Base-by-base conservation (phyloP, 2,113 vertebrate genomes). In the Pitta sordida region DNA sequence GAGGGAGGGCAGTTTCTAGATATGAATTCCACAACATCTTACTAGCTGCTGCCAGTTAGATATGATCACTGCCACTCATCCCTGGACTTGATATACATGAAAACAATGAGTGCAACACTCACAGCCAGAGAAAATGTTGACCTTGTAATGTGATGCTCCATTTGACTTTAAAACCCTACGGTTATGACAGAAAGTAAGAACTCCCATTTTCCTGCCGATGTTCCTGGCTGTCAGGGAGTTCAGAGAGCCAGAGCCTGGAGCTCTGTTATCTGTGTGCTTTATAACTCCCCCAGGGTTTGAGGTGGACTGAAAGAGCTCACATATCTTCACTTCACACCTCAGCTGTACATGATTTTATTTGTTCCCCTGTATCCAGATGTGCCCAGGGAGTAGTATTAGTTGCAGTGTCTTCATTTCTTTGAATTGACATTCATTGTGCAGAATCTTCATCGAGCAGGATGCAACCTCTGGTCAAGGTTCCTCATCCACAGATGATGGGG, bases 121-220 rank as follows among this genome's bases (percentile, higher is more conserved):
- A 26, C 0, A 9, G 21, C 9, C 0, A 0, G 15, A 70, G 41
- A 62, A 79, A 95, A 89, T 69, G 53, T 13, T 80, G 43, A 48
- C 55, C 51, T 37, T 83, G 36, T 56, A 30, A 23, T 19, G 11
- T 64, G 60, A 83, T 70, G n/a, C 46, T 46, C 23, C 63, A 23
- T 56, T 71, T 2, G 5, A 26, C 79, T 94, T 80, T 73, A 55
- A 90, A 91, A 82, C 39, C 36, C 55, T 52, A 13, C 49, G 27
- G 68, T 90, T 70, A 74, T 59, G 75, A 68, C 82, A 88, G 82
- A 87, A 94, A 83, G 94, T 26, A 83, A 86, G 80, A 55, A 6
- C n/a, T 90, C 62, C 30, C 6, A 3, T 90, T 91, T 90, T 91
- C 68, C 68, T 91, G 87, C 79, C 71, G 68, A 48, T 43, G 77